Evolutionary conservation across 2,888 invertebrate species (phyloP).

Genomic region (Cephonodes hylas): DNA sequence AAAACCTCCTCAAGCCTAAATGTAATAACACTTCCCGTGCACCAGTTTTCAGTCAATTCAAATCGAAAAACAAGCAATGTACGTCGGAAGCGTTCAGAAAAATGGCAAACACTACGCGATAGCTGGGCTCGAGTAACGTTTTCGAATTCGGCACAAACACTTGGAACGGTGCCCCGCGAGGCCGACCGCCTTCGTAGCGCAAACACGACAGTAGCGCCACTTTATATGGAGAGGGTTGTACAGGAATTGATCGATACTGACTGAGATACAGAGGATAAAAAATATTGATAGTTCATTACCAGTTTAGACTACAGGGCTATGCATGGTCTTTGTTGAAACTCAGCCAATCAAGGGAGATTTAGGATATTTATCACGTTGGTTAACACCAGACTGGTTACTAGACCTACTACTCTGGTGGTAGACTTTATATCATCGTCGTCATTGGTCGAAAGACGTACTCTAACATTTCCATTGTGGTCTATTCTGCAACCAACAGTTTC

Average conservation of each 20-base stretch:
- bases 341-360: too few species aligned
- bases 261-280: too few species aligned
- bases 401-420: too few species aligned
- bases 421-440: too few species aligned
- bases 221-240: background rate
- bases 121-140: slow-evolving; percentile 32
- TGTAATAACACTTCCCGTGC: background rate
- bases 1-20: background rate
- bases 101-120: slow-evolving; percentile 32
- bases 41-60: slow-evolving; percentile 19
- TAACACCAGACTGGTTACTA: too few species aligned
- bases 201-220: background rate
- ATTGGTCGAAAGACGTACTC: too few species aligned
- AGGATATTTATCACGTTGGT: too few species aligned
- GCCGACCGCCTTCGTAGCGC: slow-evolving; percentile 12
- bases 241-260: background rate
- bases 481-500: too few species aligned
- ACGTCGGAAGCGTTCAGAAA: slow-evolving; percentile 18
- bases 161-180: slow-evolving; percentile 32
- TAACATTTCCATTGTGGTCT: too few species aligned
- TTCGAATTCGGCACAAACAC: slow-evolving; percentile 33
- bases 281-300: too few species aligned
- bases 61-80: slow-evolving; percentile 22
- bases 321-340: too few species aligned
- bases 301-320: too few species aligned